phyloP scores from a whole-genome alignment of 2,797 vertebrate species.

The Poeciliopsis paucimaculata region DNA sequence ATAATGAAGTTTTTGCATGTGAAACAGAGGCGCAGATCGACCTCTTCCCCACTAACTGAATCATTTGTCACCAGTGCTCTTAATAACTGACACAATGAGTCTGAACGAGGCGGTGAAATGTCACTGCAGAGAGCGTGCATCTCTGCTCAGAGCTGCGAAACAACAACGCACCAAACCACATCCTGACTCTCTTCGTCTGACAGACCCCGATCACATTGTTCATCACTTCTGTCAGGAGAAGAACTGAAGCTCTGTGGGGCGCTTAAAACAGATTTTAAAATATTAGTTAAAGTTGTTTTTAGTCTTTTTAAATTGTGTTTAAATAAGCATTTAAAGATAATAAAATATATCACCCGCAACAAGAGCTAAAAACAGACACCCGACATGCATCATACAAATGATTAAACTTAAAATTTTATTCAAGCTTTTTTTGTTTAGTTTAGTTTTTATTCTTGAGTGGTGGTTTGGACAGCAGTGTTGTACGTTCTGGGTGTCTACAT shows the following conservation, averaged over 20 bases:
- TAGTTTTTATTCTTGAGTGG: background rate
- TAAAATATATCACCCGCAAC: background rate
- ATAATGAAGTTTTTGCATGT: background rate
- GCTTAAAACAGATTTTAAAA: background rate
- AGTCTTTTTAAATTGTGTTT: too few species aligned
- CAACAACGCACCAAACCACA: slow-evolving; percentile 79
- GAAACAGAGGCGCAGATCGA: background rate
- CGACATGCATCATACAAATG: rapidly evolving
- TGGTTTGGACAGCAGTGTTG: slow-evolving; percentile 10
- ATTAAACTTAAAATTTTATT: background rate
- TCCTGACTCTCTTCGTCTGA: slow-evolving; percentile 70
- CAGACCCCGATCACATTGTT: slow-evolving; percentile 3
- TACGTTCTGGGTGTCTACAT: slow-evolving; percentile 11
- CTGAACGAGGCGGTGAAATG: slow-evolving; percentile 42
- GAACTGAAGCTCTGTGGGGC: background rate
- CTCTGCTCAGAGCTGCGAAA: slow-evolving; percentile 48
- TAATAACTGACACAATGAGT: slow-evolving; percentile 1
- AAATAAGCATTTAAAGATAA: background rate
- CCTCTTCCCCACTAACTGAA: slow-evolving; percentile 2
- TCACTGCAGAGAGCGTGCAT: slow-evolving; percentile 57
- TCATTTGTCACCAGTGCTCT: slow-evolving; percentile 14
- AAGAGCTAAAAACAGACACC: too few species aligned
- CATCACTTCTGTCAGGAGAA: background rate
- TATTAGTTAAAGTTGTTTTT: background rate
- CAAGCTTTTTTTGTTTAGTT: background rate